A percentile compares a stretch with the other conserved stretches of the same genome.
Conservation (phyloP, 2,888 invertebrate species). For the Agrochola circellaris region DNA sequence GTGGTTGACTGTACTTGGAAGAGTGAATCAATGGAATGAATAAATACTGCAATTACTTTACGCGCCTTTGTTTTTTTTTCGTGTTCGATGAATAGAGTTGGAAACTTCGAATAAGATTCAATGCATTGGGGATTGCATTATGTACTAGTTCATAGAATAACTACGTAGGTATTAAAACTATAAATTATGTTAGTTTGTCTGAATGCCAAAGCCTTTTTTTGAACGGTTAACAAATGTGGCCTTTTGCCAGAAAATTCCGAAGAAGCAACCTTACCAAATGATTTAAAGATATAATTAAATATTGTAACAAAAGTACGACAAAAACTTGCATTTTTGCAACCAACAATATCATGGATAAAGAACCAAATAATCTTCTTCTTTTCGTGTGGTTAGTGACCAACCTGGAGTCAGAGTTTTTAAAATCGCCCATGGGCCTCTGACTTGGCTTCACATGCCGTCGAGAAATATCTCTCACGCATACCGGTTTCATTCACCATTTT, state of each 20-base stretch:
- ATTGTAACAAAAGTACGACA: neutral
- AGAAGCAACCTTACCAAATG: neutral
- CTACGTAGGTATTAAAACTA: slow-evolving; percentile 1
- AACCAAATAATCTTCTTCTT: too few species aligned
- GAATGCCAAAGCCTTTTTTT: slow-evolving; percentile 1
- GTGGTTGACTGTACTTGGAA: slow-evolving; percentile 5
- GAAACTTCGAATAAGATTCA: slow-evolving; percentile 1
- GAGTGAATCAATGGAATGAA: slow-evolving; percentile 31
- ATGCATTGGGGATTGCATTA: slow-evolving; percentile 11
- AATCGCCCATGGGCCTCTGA: too few species aligned
- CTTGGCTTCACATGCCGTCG: too few species aligned
- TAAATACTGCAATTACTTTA: slow-evolving; percentile 24
- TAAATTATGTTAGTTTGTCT: slow-evolving; percentile 18
- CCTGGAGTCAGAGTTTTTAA: too few species aligned
- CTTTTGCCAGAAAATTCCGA: slow-evolving; percentile 4
- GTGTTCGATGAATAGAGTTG: slow-evolving; percentile 27
- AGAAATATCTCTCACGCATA: too few species aligned
- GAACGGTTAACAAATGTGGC: slow-evolving; percentile 3
- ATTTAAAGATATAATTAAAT: neutral
- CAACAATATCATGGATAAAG: too few species aligned
- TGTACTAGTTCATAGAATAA: neutral
- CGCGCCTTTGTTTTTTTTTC: slow-evolving; percentile 12
- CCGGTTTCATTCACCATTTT: too few species aligned
- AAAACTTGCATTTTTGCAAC: neutral
- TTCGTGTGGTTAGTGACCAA: too few species aligned